Percentiles rank a stretch among this genome's conserved stretches.
Evolutionary conservation across 2,888 invertebrate genomes (phyloP).

Genomic region (Aquatica leii): DNA sequence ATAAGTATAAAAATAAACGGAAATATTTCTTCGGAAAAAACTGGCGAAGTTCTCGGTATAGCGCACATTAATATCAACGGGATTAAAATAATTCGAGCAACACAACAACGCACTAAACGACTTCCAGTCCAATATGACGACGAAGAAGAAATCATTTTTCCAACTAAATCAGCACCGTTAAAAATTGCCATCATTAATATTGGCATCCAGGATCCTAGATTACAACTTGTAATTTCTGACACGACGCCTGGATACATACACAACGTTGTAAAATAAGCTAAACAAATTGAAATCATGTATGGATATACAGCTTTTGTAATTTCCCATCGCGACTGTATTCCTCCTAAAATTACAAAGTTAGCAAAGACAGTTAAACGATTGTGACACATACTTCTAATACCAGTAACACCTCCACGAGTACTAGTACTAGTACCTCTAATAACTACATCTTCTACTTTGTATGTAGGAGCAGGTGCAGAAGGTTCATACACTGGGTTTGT

Average conservation of each 20-base stretch:
- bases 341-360: conserved; percentile 64
- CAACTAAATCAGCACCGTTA: conserved; percentile 86
- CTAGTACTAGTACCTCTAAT: conserved; percentile 65
- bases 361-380: not conserved
- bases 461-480: conserved; percentile 68
- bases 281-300: conserved; percentile 88
- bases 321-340: conserved; percentile 76
- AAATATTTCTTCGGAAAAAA: conserved; percentile 73
- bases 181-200: conserved; percentile 90
- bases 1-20: conserved; percentile 72
- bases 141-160: conserved; percentile 81
- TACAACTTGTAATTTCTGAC: conserved; percentile 86
- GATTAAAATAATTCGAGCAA: conserved; percentile 76
- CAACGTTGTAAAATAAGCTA: conserved; percentile 89
- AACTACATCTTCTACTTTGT: conserved; percentile 81
- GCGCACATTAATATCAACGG: conserved; percentile 85
- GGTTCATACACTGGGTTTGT: conserved; percentile 88
- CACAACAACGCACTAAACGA: conserved; percentile 75
- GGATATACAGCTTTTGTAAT: conserved; percentile 87
- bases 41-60: conserved; percentile 77
- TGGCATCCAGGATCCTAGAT: conserved; percentile 89
- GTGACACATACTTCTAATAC: conserved; percentile 63
- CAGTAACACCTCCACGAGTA: conserved; percentile 62
- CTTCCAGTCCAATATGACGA: conserved; percentile 85
- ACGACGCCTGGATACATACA: conserved; percentile 91